Conservation (phyloP, 1,140 invertebrate genomes). For the Cotesia vestalis region DNA sequence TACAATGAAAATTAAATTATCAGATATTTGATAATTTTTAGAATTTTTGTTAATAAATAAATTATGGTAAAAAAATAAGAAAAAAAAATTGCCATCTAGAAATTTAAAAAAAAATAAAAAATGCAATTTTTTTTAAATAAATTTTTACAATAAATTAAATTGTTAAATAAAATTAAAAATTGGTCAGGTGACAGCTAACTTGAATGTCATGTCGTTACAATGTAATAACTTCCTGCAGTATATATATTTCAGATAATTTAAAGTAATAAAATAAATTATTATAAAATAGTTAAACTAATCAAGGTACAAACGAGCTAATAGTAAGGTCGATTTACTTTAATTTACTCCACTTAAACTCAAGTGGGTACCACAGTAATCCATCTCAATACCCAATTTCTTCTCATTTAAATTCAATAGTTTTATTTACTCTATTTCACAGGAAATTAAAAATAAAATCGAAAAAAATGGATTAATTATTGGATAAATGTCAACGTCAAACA, state of each 20-base stretch:
- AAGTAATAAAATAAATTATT: neutral
- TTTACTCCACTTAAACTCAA: constrained; percentile 42
- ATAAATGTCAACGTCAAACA: neutral
- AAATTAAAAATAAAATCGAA: no score
- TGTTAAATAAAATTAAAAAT: no score
- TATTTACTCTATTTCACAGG: neutral
- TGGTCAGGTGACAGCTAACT: no score
- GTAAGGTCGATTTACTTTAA: constrained; percentile 39
- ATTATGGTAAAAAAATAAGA: no score
- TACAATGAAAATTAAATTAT: no score
- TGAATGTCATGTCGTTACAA: neutral
- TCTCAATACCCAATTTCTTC: neutral
- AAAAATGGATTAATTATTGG: neutral
- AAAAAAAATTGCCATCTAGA: neutral
- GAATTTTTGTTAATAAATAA: no score
- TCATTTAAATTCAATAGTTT: neutral
- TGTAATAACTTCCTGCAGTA: neutral
- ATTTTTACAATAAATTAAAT: no score
- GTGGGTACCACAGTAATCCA: neutral
- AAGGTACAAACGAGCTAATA: neutral
- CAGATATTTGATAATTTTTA: no score
- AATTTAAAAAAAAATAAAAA: neutral
- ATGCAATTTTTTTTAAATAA: no score
- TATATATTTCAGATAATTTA: neutral
- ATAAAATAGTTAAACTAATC: neutral